These are phyloP conservation scores for Lepidochitona cinerea DNA, from an alignment of 2,888 invertebrate genomes.

Conservation along the genomic window DNA sequence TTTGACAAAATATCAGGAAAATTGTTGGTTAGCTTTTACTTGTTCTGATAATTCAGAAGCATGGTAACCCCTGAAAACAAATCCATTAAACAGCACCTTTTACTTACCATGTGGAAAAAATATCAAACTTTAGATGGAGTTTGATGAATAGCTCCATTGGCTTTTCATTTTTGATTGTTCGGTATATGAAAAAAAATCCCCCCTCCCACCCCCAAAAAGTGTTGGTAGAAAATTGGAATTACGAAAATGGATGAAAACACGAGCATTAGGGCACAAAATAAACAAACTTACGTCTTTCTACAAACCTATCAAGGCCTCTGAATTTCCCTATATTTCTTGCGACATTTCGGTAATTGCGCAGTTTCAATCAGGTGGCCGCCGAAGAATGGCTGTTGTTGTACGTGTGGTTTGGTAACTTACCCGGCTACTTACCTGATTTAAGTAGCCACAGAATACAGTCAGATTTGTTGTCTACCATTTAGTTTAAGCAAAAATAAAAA, in stretches of 20 bases:
- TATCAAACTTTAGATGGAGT: no score
- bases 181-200: not conserved
- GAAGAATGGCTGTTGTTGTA: not conserved
- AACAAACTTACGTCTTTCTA: not conserved
- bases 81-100: no score
- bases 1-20: no score
- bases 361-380: not conserved
- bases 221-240: not conserved
- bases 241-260: no score
- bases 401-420: slow-evolving; percentile 13
- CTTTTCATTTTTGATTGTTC: no score
- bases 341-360: not conserved
- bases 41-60: no score
- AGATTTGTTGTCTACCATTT: slow-evolving; percentile 15
- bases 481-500: no score
- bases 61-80: no score
- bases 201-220: not conserved
- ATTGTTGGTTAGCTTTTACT: no score
- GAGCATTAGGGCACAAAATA: not conserved
- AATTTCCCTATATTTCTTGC: not conserved
- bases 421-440: slow-evolving; percentile 18
- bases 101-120: no score
- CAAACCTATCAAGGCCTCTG: not conserved
- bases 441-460: slow-evolving; percentile 6
- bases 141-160: no score